These are phyloP conservation scores for Psittacula derbiana DNA, from an alignment of 2,797 vertebrate species.

Conservation along the genomic window DNA sequence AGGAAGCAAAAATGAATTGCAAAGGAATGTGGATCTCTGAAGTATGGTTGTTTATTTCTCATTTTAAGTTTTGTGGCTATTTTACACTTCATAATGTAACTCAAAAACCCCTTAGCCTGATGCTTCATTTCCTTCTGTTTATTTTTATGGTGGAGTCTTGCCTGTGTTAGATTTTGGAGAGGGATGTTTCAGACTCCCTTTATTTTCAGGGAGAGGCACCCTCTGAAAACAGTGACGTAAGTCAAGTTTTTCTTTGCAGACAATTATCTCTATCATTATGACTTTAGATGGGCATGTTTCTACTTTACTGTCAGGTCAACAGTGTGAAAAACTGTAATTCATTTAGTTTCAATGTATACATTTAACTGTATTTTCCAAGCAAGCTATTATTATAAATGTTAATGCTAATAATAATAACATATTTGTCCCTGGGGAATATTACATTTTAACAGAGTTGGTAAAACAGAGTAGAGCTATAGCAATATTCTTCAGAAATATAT, in stretches of 20 bases:
- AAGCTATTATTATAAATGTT: not conserved
- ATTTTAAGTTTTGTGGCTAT: not conserved
- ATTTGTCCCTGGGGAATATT: not conserved
- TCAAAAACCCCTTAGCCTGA: not conserved
- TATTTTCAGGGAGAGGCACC: not conserved
- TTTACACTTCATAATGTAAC: not conserved
- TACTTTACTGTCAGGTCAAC: not conserved
- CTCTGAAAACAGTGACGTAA: slow-evolving; percentile 2
- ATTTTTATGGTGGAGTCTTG: not conserved
- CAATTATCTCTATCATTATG: not conserved
- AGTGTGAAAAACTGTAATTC: not conserved
- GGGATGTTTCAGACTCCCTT: not conserved
- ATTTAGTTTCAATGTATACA: not conserved
- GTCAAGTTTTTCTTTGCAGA: not conserved
- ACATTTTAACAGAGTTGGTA: not conserved
- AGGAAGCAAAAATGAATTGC: not conserved
- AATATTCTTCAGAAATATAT: not conserved
- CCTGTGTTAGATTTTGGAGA: not conserved
- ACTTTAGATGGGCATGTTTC: slow-evolving; percentile 31
- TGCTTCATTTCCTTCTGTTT: not conserved
- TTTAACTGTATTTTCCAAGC: not conserved
- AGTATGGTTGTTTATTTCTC: not conserved
- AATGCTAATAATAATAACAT: not conserved
- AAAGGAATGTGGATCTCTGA: not conserved
- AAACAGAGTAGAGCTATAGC: not conserved